A percentile compares a stretch with the other conserved stretches of the same genome.
Conservation (phyloP, 2,888 invertebrate genomes). For the Argynnis bischoffii region DNA sequence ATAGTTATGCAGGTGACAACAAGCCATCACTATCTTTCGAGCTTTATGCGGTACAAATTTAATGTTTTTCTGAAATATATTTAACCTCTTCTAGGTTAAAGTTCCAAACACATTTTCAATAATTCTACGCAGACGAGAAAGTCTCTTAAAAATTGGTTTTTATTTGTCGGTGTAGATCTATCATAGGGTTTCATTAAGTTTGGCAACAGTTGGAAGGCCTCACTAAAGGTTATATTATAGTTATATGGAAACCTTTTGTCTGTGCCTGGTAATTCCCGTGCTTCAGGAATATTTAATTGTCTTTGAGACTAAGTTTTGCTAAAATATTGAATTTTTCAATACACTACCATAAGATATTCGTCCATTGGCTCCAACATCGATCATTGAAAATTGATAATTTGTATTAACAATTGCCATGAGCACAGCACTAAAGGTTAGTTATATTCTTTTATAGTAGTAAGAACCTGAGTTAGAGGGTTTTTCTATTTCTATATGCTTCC, state of each 20-base stretch:
- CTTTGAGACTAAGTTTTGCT: not conserved
- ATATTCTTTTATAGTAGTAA: conserved; percentile 33
- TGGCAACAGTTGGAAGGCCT: not conserved
- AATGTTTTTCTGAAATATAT: not conserved
- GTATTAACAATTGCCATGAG: conserved; percentile 26
- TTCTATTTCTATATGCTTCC: conserved; percentile 22
- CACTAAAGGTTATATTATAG: no score
- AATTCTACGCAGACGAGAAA: not conserved
- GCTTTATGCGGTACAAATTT: not conserved
- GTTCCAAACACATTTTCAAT: not conserved
- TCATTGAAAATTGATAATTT: conserved; percentile 27
- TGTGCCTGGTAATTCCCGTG: not conserved
- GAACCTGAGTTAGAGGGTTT: conserved; percentile 29
- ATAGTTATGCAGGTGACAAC: not conserved
- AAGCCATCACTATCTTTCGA: not conserved
- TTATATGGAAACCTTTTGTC: not conserved
- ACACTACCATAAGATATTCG: conserved; percentile 27
- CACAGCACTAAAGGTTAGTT: conserved; percentile 35
- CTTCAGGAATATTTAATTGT: not conserved
- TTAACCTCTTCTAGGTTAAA: not conserved
- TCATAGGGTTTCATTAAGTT: not conserved
- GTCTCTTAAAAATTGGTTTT: not conserved
- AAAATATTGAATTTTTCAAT: conserved; percentile 14
- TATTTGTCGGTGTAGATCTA: not conserved
- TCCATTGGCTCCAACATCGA: conserved; percentile 35